Evolutionary conservation across 2,888 invertebrate species (phyloP), one percentile per base, ranked within the genome.

Genomic region (Homarus gammarus): DNA sequence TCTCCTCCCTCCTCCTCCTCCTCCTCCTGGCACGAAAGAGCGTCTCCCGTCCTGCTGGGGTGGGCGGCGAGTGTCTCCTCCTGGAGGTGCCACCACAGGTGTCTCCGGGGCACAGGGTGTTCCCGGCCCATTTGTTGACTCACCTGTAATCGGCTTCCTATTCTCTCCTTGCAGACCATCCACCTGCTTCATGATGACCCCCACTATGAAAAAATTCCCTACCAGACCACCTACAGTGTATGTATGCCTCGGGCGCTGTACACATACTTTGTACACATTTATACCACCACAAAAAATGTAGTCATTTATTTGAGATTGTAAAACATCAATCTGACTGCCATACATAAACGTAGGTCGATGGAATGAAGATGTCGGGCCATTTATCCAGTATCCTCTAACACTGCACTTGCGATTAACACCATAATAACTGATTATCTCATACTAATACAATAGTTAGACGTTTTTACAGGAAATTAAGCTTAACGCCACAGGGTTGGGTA

Each of bases 171-270:
- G 83, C 92, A 94, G 94, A 94, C 93, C 85, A 94, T 94, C 92
- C 94, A 93, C 92, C 93, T 94, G 89, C 93, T 94, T 88, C 94
- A 94, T 92, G 94, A 94, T 93, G 94, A 94, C 92, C 93, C 93
- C 77, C 94, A 94, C 92, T 94, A 94, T 92, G 94, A 94, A 92
- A 94, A 94, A 93, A 94, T 94, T 89, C 94, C 94, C 92, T 94
- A 94, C 93, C 94, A 94, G 92, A 93, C 91, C 44, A 91, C 88
- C 87, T 90, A 91, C 90, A 91, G 91, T 91, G 91, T 91, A 91
- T 91, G 91, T 91, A 91, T 89, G 82, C 87, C 87, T 87, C 64
- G 82, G 87, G 87, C 73, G 87, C 87, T 81, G 75, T 73, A 83
- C 83, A 75, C 77, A 73, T 83, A 82, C 82, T 81, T 82, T 81